Conservation (phyloP, 2,888 invertebrate genomes). For the Diplazon laetatorius region DNA sequence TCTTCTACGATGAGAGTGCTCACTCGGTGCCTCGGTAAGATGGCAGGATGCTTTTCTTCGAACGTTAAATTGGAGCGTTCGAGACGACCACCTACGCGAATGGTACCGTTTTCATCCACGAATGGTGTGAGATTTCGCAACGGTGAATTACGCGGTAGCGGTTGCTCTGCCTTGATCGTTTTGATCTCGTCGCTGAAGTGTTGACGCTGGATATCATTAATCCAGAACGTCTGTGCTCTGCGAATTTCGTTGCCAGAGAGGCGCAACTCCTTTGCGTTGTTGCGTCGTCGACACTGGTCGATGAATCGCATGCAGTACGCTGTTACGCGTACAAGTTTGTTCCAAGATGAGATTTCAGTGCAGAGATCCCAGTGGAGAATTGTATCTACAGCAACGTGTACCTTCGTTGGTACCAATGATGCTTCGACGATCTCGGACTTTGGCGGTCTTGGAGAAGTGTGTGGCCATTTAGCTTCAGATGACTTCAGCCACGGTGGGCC, state of each 20-base stretch:
- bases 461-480: slow-evolving; percentile 30
- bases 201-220: slow-evolving; percentile 19
- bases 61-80: slow-evolving; percentile 34
- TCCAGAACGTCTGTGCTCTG: not conserved
- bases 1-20: slow-evolving; percentile 39
- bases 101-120: slow-evolving; percentile 30
- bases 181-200: slow-evolving; percentile 1
- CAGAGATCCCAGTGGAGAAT: slow-evolving; percentile 17
- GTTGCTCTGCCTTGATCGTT: not conserved
- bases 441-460: not conserved
- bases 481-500: too few species aligned
- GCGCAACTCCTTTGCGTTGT: not conserved
- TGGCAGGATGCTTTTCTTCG: slow-evolving; percentile 46
- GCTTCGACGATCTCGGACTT: not conserved
- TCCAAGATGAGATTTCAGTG: slow-evolving; percentile 20
- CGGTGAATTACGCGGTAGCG: not conserved
- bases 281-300: not conserved
- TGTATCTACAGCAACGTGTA: slow-evolving; percentile 4
- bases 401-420: not conserved
- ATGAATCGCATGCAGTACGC: slow-evolving; percentile 37
- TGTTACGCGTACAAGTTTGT: slow-evolving; percentile 38
- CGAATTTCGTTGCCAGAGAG: slow-evolving; percentile 24
- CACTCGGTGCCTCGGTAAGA: slow-evolving; percentile 47
- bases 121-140: slow-evolving; percentile 38
- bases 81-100: slow-evolving; percentile 54